Percentiles rank a stretch among this genome's conserved stretches.
These are phyloP conservation scores for Serrognathus titanus DNA, from an alignment of 2,888 invertebrate species.

Conservation along the genomic window DNA sequence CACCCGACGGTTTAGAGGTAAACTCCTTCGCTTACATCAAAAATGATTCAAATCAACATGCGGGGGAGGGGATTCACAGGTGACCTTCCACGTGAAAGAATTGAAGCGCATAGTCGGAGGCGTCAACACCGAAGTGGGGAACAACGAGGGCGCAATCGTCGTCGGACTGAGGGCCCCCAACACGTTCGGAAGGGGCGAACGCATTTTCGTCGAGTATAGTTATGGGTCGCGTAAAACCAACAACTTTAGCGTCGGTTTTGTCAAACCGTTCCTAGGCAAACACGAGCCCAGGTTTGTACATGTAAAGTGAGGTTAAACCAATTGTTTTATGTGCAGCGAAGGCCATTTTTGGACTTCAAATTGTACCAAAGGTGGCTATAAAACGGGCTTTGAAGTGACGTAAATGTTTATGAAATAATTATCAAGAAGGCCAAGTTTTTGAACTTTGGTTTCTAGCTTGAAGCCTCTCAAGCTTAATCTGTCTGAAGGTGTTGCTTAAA, in stretches of 20 bases:
- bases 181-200: slow-evolving; percentile 83
- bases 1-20: slow-evolving; percentile 80
- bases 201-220: slow-evolving; percentile 73
- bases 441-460: too few species aligned
- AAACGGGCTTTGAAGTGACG: too few species aligned
- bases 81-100: slow-evolving; percentile 86
- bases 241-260: slow-evolving; percentile 74
- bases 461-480: too few species aligned
- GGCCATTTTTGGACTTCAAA: not conserved
- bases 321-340: not conserved
- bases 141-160: slow-evolving; percentile 85
- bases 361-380: too few species aligned
- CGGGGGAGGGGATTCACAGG: slow-evolving; percentile 50
- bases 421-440: too few species aligned
- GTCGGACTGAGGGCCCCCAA: slow-evolving; percentile 77
- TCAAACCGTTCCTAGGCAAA: slow-evolving; percentile 79
- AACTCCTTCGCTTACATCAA: slow-evolving; percentile 9
- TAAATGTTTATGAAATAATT: too few species aligned
- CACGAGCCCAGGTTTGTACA: slow-evolving; percentile 60
- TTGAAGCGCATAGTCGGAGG: slow-evolving; percentile 78
- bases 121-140: slow-evolving; percentile 82
- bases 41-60: not conserved
- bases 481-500: too few species aligned
- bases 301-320: not conserved
- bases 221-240: slow-evolving; percentile 80